phyloP scores from a whole-genome alignment of 2,797 vertebrate genomes.

The Meda fulgida region DNA sequence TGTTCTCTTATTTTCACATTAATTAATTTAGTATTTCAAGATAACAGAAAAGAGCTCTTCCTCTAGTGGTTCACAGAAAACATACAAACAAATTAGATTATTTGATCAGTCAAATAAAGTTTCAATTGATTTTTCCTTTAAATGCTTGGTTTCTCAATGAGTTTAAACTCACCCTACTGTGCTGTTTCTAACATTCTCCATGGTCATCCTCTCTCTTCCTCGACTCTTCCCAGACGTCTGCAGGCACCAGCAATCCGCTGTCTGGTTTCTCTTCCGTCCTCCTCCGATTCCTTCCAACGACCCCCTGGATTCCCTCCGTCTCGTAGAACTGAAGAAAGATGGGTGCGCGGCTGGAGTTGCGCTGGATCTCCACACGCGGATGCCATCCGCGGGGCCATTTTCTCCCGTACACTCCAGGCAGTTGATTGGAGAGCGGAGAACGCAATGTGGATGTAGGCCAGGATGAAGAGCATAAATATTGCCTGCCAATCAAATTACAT shows the following conservation, averaged over 20 bases:
- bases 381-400: constrained; percentile 94
- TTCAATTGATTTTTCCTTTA: not conserved
- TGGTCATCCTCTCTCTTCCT: constrained; percentile 89
- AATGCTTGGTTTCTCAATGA: not conserved
- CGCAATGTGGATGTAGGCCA: constrained; percentile 97
- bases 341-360: constrained; percentile 89
- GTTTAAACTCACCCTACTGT: constrained; percentile 84
- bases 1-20: not conserved
- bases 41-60: not conserved
- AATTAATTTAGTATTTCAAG: not conserved
- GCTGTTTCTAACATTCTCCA: constrained; percentile 96
- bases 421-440: constrained; percentile 97
- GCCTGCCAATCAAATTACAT: constrained; percentile 75
- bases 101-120: not conserved
- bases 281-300: constrained; percentile 74
- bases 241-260: constrained; percentile 42
- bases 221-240: constrained; percentile 80
- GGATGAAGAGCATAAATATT: constrained; percentile 94
- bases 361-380: constrained; percentile 91
- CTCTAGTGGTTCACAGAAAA: not conserved
- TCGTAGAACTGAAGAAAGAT: constrained; percentile 93
- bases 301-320: constrained; percentile 75
- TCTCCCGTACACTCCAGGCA: constrained; percentile 93
- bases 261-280: constrained; percentile 51
- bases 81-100: not conserved